Percentiles rank a stretch among this genome's conserved stretches.
Conservation (phyloP, 30 jellyfish, hydroid and myxozoan species). For the Phacellophora camtschatica region DNA sequence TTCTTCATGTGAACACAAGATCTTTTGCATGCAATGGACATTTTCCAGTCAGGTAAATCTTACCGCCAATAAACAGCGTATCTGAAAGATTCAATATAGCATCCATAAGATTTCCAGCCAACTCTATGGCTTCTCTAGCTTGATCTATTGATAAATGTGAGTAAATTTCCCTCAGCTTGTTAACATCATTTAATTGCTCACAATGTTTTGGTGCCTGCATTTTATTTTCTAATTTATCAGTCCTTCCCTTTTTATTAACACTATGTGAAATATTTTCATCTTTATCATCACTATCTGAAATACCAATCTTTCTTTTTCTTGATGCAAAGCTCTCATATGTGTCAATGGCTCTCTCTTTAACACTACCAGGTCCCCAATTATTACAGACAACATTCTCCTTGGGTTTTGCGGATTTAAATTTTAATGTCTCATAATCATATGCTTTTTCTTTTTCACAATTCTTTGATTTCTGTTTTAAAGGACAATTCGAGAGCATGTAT, state of each 20-base stretch:
- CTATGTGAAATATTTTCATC: no score
- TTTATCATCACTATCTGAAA: conserved; percentile 45
- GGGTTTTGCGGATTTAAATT: not conserved
- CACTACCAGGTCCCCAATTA: no score
- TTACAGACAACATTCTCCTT: not conserved
- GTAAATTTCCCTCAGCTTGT: conserved; percentile 43
- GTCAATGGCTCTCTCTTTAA: not conserved
- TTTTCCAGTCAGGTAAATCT: no score
- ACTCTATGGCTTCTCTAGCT: conserved; percentile 35
- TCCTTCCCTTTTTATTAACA: not conserved
- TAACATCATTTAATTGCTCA: not conserved
- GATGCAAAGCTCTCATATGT: conserved; percentile 1
- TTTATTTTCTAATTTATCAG: no score
- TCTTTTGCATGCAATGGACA: no score
- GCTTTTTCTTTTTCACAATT: not conserved
- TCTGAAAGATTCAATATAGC: conserved; percentile 39
- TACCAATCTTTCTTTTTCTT: conserved; percentile 13
- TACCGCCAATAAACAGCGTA: conserved; percentile 5
- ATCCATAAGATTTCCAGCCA: conserved; percentile 43
- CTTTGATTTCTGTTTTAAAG: not conserved
- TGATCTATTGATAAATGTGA: conserved; percentile 5
- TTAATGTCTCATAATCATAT: not conserved
- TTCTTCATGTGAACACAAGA: no score
- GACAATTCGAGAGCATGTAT: conserved; percentile 1
- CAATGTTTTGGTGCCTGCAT: no score